Conservation (phyloP, 2,888 invertebrate genomes). For the Spatulosminthurus flaviceps region DNA sequence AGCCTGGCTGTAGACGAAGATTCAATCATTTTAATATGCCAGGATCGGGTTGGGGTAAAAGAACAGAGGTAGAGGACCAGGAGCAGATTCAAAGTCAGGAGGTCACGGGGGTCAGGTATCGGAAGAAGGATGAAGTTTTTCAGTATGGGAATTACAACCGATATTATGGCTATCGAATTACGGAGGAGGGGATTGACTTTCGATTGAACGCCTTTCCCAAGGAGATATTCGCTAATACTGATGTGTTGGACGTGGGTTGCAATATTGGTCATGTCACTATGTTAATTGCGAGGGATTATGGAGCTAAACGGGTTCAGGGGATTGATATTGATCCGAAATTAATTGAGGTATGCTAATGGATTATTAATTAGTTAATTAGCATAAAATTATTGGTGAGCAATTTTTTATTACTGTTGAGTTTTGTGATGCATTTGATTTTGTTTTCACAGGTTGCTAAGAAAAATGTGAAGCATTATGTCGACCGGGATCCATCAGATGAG, state of each 20-base stretch:
- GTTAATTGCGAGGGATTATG: slow-evolving; percentile 84
- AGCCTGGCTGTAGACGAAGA: slow-evolving; percentile 73
- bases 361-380: no score
- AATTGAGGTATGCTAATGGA: no score
- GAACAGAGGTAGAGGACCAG: slow-evolving; percentile 55
- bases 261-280: slow-evolving; percentile 96
- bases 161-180: slow-evolving; percentile 93
- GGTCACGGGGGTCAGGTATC: slow-evolving; percentile 68
- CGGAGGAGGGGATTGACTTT: slow-evolving; percentile 81
- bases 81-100: slow-evolving; percentile 26
- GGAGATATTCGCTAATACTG: slow-evolving; percentile 74
- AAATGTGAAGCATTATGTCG: slow-evolving; percentile 77
- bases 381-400: no score
- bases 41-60: slow-evolving; percentile 65
- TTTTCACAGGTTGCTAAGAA: slow-evolving; percentile 73
- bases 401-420: no score
- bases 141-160: slow-evolving; percentile 96
- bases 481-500: slow-evolving; percentile 65
- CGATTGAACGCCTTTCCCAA: slow-evolving; percentile 83
- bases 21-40: slow-evolving; percentile 56
- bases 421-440: no score
- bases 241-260: slow-evolving; percentile 96
- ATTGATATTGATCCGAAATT: slow-evolving; percentile 93
- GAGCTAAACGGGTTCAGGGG: slow-evolving; percentile 86
- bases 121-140: slow-evolving; percentile 80